Conservation (phyloP, 37 sponge, comb jelly and placozoan genomes). For the Beroe forskalii region DNA sequence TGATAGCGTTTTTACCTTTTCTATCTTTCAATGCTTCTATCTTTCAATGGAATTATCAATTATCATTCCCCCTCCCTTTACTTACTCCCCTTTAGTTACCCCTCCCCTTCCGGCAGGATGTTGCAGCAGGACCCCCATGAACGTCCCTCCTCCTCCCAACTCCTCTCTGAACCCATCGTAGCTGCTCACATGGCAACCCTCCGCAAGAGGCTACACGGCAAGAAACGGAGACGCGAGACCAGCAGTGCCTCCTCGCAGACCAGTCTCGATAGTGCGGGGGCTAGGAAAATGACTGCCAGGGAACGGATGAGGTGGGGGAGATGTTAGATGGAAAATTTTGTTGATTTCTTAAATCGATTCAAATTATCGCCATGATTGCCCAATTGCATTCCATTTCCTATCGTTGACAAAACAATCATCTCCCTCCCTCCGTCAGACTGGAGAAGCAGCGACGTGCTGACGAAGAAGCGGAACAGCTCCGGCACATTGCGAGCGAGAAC, state of each 20-base stretch:
- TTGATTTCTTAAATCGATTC: too few species aligned
- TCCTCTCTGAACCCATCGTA: constrained; percentile 79
- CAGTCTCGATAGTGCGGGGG: background rate
- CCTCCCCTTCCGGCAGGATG: constrained; percentile 70
- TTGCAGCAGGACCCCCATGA: constrained; percentile 80
- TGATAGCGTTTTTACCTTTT: too few species aligned
- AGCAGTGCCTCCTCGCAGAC: constrained; percentile 52
- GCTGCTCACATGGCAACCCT: constrained; percentile 68
- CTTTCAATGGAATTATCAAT: too few species aligned
- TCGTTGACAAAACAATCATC: too few species aligned
- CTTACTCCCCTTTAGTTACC: too few species aligned
- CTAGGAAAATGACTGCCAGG: constrained; percentile 53
- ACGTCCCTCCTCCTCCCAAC: constrained; percentile 80
- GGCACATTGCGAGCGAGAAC: constrained; percentile 52
- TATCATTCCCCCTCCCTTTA: too few species aligned
- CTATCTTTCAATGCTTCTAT: too few species aligned
- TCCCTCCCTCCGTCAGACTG: too few species aligned
- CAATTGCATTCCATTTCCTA: too few species aligned
- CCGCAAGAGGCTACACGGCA: constrained; percentile 30
- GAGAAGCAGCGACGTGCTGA: constrained; percentile 56
- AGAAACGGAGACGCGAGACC: constrained; percentile 11
- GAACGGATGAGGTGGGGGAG: constrained; percentile 62
- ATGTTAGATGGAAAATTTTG: too few species aligned
- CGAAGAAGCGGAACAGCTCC: constrained; percentile 57
- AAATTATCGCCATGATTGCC: too few species aligned